Percentiles rank a stretch among this genome's conserved stretches.
These are phyloP conservation scores for Perodicticus potto DNA, from an alignment of 2,797 vertebrate species.

Conservation along the genomic window DNA sequence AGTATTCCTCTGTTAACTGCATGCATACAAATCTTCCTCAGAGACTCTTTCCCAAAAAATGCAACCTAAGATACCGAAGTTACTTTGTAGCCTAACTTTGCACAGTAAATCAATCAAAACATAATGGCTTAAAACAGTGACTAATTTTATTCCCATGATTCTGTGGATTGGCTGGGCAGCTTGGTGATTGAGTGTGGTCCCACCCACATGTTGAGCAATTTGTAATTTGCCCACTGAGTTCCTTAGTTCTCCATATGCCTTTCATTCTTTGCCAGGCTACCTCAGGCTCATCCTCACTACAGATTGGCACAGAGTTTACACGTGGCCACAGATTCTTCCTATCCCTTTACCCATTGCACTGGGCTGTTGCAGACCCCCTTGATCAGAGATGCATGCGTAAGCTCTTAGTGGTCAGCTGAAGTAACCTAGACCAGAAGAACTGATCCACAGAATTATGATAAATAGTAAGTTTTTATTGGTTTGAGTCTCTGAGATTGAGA, in stretches of 20 bases:
- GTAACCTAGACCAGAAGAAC: not conserved
- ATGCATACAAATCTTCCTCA: conserved; percentile 14
- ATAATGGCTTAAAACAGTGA: not conserved
- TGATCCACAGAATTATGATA: not conserved
- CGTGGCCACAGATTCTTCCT: conserved; percentile 6
- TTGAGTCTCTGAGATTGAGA: not conserved
- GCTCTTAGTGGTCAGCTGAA: not conserved
- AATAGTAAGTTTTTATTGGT: not conserved
- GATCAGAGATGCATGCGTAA: not conserved
- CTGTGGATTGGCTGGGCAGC: not conserved
- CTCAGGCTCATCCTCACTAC: not conserved
- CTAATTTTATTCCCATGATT: not conserved
- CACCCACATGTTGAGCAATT: not conserved
- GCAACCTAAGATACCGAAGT: not conserved
- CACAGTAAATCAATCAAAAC: not conserved
- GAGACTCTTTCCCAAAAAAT: not conserved
- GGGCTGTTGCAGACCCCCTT: not conserved
- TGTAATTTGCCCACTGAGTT: not conserved
- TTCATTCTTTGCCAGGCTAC: not conserved
- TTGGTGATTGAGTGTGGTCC: not conserved
- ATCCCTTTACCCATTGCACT: not conserved
- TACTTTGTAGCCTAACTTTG: not conserved
- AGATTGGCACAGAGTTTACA: not conserved
- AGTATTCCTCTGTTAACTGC: not conserved
- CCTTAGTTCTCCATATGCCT: not conserved